A percentile compares a stretch with the other conserved stretches of the same genome.
Conservation (phyloP, 2,797 vertebrate species). For the Oreochromis grahami region DNA sequence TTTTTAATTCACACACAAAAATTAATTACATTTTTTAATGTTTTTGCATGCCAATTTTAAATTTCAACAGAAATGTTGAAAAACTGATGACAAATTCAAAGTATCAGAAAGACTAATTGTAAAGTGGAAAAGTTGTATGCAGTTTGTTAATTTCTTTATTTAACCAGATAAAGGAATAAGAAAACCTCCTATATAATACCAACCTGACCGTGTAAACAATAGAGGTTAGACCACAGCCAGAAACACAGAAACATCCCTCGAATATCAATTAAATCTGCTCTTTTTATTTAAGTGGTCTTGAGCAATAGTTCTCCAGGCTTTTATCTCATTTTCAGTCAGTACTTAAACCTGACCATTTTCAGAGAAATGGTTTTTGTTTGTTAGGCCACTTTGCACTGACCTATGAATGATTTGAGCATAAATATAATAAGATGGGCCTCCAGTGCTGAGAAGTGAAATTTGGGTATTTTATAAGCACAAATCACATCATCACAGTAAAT, state of each 20-base stretch:
- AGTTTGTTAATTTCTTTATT: not conserved
- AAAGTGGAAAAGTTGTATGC: not conserved
- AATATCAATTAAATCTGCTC: not conserved
- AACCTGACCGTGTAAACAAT: not conserved
- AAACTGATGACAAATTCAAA: not conserved
- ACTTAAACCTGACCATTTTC: rapidly evolving
- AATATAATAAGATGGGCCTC: not conserved
- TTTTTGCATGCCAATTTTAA: not conserved
- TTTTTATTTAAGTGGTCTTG: not conserved
- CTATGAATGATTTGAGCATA: rapidly evolving
- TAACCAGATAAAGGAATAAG: not conserved
- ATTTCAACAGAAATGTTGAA: not conserved
- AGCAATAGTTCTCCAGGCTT: not conserved
- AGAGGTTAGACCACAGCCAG: not conserved
- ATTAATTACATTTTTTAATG: rapidly evolving
- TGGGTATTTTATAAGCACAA: not conserved
- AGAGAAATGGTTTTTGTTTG: not conserved
- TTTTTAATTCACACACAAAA: not conserved
- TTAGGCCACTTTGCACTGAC: not conserved
- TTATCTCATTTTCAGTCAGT: not conserved
- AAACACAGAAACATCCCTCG: not conserved
- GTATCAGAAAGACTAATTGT: too few species aligned
- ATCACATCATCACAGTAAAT: not conserved
- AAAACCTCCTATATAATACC: not conserved
- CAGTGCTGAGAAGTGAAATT: not conserved